These are phyloP conservation scores for Thermophis baileyi DNA, from an alignment of 2,113 vertebrate species.

Conservation along the genomic window DNA sequence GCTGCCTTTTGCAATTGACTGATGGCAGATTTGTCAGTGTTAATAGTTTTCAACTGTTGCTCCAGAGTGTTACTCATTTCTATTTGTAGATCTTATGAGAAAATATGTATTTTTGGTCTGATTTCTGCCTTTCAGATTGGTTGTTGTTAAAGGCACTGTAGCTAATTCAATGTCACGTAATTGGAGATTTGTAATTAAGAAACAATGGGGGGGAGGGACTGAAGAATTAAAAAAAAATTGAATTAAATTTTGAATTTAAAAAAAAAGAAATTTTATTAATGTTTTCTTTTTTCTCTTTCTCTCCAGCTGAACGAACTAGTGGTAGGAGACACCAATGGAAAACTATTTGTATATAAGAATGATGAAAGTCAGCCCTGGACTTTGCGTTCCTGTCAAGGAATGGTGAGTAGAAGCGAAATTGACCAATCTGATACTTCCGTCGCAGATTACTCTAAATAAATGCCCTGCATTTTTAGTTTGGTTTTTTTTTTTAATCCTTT, in stretches of 20 bases:
- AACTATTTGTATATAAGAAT: constrained; percentile 88
- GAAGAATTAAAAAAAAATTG: background rate
- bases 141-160: background rate
- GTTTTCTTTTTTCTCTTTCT: constrained; percentile 20
- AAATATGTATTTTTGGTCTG: background rate
- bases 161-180: background rate
- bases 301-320: constrained; percentile 90
- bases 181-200: background rate
- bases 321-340: constrained; percentile 93
- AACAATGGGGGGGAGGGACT: too few relatives aligned
- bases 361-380: constrained; percentile 89
- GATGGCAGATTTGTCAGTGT: too few relatives aligned
- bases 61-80: too few relatives aligned
- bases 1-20: too few relatives aligned
- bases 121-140: background rate
- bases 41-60: too few relatives aligned
- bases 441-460: background rate
- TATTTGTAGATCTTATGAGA: background rate
- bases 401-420: constrained; percentile 74
- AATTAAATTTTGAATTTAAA: too few relatives aligned
- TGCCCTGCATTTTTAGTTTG: background rate
- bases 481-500: background rate
- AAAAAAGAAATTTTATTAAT: background rate
- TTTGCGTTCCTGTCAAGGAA: constrained; percentile 86
- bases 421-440: background rate